These are phyloP conservation scores for Typhlomys cinereus DNA, from an alignment of 2,113 vertebrate genomes.

Conservation along the genomic window DNA sequence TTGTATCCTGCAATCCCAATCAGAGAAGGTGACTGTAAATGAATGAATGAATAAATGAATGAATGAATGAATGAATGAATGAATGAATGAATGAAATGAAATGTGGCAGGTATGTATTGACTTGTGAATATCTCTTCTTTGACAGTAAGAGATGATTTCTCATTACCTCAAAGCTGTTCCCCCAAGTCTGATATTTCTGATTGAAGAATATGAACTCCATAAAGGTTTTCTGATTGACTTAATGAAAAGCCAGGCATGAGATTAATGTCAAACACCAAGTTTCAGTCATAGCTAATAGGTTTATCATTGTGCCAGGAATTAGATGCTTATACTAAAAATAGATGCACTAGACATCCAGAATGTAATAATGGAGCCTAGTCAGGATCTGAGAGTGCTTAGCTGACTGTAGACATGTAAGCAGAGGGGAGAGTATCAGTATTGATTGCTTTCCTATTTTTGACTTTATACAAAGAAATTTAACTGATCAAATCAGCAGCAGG, in stretches of 20 bases:
- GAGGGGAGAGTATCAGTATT: constrained; percentile 14
- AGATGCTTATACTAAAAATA: constrained; percentile 52
- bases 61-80: too few species aligned
- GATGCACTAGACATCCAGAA: constrained; percentile 35
- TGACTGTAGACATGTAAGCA: constrained; percentile 44
- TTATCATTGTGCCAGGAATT: constrained; percentile 64
- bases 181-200: constrained; percentile 23
- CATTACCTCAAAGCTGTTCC: neutral
- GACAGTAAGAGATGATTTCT: neutral
- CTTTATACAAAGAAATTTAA: constrained; percentile 50
- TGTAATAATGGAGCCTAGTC: constrained; percentile 20
- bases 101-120: neutral
- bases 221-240: constrained; percentile 49
- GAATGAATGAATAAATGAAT: too few species aligned
- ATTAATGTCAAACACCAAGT: constrained; percentile 52
- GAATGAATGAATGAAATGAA: neutral
- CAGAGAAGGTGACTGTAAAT: too few species aligned
- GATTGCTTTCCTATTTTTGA: neutral
- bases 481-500: constrained; percentile 46
- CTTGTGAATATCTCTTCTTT: neutral
- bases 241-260: constrained; percentile 60
- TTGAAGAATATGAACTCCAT: constrained; percentile 31
- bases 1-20: neutral
- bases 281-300: constrained; percentile 58
- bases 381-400: constrained; percentile 16